phyloP scores from a whole-genome alignment of 2,797 vertebrate species.

The Phrynocephalus guinanensis region DNA sequence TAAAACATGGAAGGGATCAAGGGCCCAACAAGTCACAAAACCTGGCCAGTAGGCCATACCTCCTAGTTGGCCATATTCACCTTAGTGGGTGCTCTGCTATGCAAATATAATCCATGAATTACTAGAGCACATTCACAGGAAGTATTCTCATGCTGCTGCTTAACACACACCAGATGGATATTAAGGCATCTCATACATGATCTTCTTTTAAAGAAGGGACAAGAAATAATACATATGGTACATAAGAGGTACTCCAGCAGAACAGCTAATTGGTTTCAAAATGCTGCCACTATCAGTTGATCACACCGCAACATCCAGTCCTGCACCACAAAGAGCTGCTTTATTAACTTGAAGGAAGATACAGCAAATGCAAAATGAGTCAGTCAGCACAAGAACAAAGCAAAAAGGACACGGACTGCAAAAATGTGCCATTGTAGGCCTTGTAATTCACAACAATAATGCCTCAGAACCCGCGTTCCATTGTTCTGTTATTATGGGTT shows the following conservation, averaged over 20 bases:
- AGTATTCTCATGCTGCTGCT: not conserved
- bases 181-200: not conserved
- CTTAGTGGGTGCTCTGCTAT: not conserved
- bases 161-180: not conserved
- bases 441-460: constrained; percentile 16
- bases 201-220: constrained; percentile 41
- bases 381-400: constrained; percentile 10
- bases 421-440: constrained; percentile 17
- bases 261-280: constrained; percentile 60
- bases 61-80: not conserved
- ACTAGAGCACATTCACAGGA: not conserved
- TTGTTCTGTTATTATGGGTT: not conserved
- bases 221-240: constrained; percentile 56
- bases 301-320: constrained; percentile 45
- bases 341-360: constrained; percentile 68
- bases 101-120: not conserved
- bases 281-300: constrained; percentile 67
- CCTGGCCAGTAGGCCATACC: not conserved
- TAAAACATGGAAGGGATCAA: not conserved
- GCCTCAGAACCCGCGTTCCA: constrained; percentile 22
- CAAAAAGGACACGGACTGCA: constrained; percentile 42
- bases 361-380: constrained; percentile 54
- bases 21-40: not conserved
- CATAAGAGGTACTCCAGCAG: constrained; percentile 55
- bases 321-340: constrained; percentile 69